These are phyloP conservation scores for Syrphus vitripennis DNA, from an alignment of 2,888 invertebrate genomes.

Conservation along the genomic window DNA sequence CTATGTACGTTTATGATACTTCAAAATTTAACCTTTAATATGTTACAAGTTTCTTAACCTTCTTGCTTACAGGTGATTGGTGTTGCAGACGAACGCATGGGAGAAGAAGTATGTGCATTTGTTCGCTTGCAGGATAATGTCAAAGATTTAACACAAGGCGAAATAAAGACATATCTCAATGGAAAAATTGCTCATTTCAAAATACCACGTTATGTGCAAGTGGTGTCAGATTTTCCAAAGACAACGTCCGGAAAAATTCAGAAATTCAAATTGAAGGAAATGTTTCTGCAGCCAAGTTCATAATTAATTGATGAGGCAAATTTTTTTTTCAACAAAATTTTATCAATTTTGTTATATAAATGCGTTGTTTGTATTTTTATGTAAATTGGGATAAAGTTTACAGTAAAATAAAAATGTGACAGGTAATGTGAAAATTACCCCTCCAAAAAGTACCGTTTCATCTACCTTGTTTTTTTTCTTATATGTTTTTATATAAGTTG, in stretches of 20 bases:
- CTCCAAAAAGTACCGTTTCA: too few species aligned
- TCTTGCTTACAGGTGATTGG: constrained; percentile 84
- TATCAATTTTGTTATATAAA: too few species aligned
- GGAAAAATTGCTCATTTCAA: constrained; percentile 90
- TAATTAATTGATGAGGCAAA: too few species aligned
- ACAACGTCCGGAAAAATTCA: constrained; percentile 91
- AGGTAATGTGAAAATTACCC: too few species aligned
- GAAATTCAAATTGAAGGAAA: constrained; percentile 84
- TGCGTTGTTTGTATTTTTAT: too few species aligned
- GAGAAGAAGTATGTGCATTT: constrained; percentile 88
- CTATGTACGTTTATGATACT: constrained; percentile 82
- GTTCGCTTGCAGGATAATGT: constrained; percentile 82
- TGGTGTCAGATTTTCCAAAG: constrained; percentile 87
- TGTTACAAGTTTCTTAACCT: not conserved
- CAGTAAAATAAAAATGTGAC: too few species aligned
- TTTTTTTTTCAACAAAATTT: too few species aligned
- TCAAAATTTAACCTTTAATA: not conserved
- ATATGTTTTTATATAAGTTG: too few species aligned
- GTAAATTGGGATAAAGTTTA: too few species aligned
- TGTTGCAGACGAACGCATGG: constrained; percentile 86
- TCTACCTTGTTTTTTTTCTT: too few species aligned
- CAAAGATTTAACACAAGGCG: constrained; percentile 81
- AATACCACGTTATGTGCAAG: constrained; percentile 87
- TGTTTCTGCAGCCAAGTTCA: constrained; percentile 64
- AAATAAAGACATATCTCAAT: constrained; percentile 85